phyloP scores from a whole-genome alignment of 2,888 invertebrate species.

The Troilus luridus region DNA sequence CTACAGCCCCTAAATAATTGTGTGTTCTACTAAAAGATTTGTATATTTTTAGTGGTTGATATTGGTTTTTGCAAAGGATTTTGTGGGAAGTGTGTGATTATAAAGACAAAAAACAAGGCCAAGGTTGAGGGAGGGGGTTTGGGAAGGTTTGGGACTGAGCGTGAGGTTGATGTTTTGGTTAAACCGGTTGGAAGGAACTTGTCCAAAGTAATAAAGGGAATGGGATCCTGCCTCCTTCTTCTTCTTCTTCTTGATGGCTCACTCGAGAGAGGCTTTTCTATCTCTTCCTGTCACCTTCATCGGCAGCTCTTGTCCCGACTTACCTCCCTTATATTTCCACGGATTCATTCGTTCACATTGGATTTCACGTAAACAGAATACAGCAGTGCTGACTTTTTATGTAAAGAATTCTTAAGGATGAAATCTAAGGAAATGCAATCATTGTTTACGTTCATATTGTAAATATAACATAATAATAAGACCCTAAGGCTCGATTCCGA shows the following conservation, averaged over 20 bases:
- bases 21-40: neutral
- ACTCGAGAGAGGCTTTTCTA: neutral
- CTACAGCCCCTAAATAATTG: neutral
- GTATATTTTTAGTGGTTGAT: neutral
- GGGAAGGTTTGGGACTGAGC: neutral
- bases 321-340: neutral
- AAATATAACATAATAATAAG: too few species aligned
- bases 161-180: constrained; percentile 15
- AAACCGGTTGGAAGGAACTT: neutral
- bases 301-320: neutral
- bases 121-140: neutral
- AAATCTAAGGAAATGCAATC: neutral
- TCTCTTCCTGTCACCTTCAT: neutral
- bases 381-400: neutral
- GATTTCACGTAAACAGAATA: neutral
- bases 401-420: neutral
- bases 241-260: neutral
- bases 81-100: neutral
- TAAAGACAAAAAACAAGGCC: neutral
- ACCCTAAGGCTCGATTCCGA: too few species aligned
- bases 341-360: neutral
- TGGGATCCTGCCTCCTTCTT: neutral
- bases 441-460: too few species aligned
- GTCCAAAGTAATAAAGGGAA: constrained; percentile 29
- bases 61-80: neutral